Evolutionary conservation across 2,113 vertebrate species (phyloP).

Genomic region (Periophthalmus modestus): DNA sequence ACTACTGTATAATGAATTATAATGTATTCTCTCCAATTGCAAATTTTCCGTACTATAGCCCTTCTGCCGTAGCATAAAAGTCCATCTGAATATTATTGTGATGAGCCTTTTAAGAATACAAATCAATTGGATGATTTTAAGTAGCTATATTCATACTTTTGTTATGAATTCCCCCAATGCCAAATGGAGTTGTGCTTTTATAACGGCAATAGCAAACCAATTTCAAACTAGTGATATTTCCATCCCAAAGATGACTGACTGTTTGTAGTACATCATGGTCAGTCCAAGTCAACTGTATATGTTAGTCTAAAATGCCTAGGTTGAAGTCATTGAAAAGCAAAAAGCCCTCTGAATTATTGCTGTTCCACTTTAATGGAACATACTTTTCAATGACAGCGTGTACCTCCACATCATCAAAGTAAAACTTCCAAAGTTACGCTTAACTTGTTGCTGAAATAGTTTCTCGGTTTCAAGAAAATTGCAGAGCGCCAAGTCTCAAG

Average conservation of each 20-base stretch:
- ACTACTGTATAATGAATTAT: conserved; percentile 82
- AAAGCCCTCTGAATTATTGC: conserved; percentile 66
- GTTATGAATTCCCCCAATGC: conserved; percentile 59
- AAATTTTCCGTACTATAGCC: conserved; percentile 75
- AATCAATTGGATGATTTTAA: conserved; percentile 78
- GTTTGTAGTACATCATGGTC: conserved; percentile 60
- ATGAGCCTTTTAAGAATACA: conserved; percentile 75
- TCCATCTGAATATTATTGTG: conserved; percentile 77
- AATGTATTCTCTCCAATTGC: conserved; percentile 81
- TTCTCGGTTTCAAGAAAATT: conserved; percentile 76
- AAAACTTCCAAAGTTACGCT: conserved; percentile 78
- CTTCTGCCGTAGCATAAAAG: conserved; percentile 59
- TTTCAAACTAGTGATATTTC: conserved; percentile 52
- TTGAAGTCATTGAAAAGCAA: conserved; percentile 71
- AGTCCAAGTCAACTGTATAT: conserved; percentile 58
- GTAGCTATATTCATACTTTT: conserved; percentile 70
- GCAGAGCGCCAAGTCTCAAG: conserved; percentile 69
- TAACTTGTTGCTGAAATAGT: conserved; percentile 80
- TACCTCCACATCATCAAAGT: conserved; percentile 74
- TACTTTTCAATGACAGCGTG: conserved; percentile 70
- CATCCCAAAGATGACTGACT: conserved; percentile 44
- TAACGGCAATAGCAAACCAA: conserved; percentile 51
- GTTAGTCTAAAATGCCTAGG: conserved; percentile 60
- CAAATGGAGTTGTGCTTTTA: conserved; percentile 62
- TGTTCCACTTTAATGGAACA: conserved; percentile 76